phyloP scores from a whole-genome alignment of 2,113 vertebrate species.

The Ardeotis arabs region DNA sequence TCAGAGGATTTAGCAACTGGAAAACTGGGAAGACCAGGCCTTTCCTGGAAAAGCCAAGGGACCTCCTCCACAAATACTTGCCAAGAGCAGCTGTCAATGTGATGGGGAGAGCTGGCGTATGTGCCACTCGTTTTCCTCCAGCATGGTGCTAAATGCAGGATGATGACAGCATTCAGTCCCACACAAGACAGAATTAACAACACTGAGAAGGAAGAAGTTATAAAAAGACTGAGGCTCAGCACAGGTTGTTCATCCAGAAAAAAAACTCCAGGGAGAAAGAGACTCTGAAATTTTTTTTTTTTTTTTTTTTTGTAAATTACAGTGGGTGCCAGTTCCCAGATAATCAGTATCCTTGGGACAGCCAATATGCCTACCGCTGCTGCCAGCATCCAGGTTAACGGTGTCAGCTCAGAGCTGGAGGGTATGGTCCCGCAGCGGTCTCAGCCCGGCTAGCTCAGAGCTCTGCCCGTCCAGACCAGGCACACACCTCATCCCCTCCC shows the following conservation, averaged over 20 bases:
- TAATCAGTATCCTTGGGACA: background rate
- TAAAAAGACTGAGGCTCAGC: background rate
- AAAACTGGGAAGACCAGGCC: background rate
- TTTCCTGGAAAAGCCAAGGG: background rate
- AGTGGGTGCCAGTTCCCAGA: background rate
- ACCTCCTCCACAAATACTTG: background rate
- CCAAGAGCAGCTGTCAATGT: background rate
- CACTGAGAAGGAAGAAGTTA: background rate
- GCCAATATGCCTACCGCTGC: rapidly evolving
- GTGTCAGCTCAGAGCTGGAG: background rate
- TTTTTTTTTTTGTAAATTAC: background rate
- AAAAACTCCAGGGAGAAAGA: background rate
- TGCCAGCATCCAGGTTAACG: background rate
- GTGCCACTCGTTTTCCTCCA: background rate
- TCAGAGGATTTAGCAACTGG: background rate
- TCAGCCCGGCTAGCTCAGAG: background rate
- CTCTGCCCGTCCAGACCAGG: background rate
- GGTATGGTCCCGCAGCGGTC: background rate
- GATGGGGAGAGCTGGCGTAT: background rate
- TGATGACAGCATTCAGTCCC: background rate
- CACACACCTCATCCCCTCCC: background rate
- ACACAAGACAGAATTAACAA: background rate
- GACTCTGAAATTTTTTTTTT: background rate
- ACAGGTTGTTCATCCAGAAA: background rate
- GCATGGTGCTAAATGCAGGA: background rate